Base-by-base conservation (phyloP, 2,888 invertebrate genomes). In the Drosophila histrio region DNA sequence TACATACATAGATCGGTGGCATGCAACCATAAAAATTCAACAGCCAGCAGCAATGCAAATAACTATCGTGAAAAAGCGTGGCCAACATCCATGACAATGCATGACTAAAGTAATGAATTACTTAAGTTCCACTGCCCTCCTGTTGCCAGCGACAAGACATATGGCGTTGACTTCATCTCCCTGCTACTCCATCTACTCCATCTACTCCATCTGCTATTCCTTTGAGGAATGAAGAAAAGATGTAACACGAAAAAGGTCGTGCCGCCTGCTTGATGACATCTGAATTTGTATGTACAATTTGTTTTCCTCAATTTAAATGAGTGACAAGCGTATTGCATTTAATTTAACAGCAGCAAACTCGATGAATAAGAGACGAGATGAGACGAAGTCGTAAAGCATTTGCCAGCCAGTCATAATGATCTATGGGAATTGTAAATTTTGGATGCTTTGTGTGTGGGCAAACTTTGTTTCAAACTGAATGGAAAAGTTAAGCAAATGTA, bases 21-120 rank as follows among this genome's bases (percentile, higher is more conserved):
- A 65, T 73, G 65, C 54, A 56, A 53, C 72, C 66, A 83, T 81
- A 84, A 79, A 83, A 83, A 84, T 86, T 66, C 86, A 77, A 72
- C 77, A 32, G 74, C 61, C 59, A 61, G 65, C 59, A 61, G 65
- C 68, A 72, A 64, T 72, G 77, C 75, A 75, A 72, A 67, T 54
- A 32, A 17, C 17, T 64, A 81, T 69, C 53, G 65, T 77, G 66
- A 67, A 69, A 77, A 80, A 79, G 79, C 75, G 77, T 79, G 79
- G 85, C 77, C 81, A 83, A 83, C 84, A 79, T 72, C 60, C 82
- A 85, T 85, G 81, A 82, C 81, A 82, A 81, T 87, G 84, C 87
- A 87, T 84, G 85, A 84, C 85, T 77, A 81, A 84, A 79, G 87
- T 84, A 84, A 84, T 84, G 84, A 84, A 87, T 84, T 84, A 87